Evolutionary conservation across 2,888 invertebrate genomes (phyloP).

Genomic region (Phalangium opilio): DNA sequence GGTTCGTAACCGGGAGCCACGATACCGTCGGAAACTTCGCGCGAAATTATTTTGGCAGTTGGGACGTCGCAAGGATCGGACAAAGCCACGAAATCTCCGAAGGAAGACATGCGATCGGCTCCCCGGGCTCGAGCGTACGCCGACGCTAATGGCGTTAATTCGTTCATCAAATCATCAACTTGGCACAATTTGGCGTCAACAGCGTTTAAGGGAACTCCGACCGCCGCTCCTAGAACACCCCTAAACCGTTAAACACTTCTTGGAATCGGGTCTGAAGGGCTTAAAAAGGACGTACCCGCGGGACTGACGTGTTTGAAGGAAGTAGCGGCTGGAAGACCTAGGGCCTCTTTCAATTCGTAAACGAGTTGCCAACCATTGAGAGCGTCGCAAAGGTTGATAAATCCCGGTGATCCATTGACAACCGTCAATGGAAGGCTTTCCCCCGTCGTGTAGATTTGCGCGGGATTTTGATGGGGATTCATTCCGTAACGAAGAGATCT

Average conservation of each 20-base stretch:
- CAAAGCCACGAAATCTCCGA: constrained; percentile 91
- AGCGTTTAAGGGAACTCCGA: constrained; percentile 58
- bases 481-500: constrained; percentile 79
- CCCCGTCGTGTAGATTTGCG: constrained; percentile 69
- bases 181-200: constrained; percentile 76
- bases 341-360: constrained; percentile 59
- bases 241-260: too few relatives aligned
- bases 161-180: constrained; percentile 64
- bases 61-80: constrained; percentile 76
- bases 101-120: constrained; percentile 97
- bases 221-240: constrained; percentile 52
- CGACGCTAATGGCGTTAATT: constrained; percentile 61
- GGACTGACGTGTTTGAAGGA: constrained; percentile 98
- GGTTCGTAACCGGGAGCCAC: constrained; percentile 80
- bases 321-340: constrained; percentile 75
- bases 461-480: constrained; percentile 97
- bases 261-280: too few relatives aligned
- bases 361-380: constrained; percentile 96
- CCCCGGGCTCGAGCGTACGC: constrained; percentile 91
- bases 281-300: constrained; percentile 40
- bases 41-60: constrained; percentile 79
- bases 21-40: constrained; percentile 89
- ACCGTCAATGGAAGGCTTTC: constrained; percentile 67
- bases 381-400: constrained; percentile 92
- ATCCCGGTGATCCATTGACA: constrained; percentile 88